Evolutionary conservation across 2,113 vertebrate genomes (phyloP), one percentile per base, ranked within the genome.

Genomic region (Vulpes ferrilata): DNA sequence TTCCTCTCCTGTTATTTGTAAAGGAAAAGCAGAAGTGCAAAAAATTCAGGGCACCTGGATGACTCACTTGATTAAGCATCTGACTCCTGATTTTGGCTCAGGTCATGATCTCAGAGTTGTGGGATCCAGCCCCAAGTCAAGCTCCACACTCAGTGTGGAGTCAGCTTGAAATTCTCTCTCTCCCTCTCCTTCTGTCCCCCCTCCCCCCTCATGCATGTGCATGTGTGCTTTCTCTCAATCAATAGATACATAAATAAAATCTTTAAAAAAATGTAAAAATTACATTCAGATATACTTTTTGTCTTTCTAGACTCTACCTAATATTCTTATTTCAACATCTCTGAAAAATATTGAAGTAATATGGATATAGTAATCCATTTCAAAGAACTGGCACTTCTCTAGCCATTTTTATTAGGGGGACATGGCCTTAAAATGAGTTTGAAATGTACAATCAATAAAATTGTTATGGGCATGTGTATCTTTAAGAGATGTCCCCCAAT

Each of bases 271-370:
- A 69, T 55, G 32, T 64, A n/a, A 80, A 86, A 59, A 60, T 35
- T 67, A 87, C 32, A 43, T 32, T 74, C 59, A 76, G 80, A 59
- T 35, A 35, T 64, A 81, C n/a, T 90, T n/a, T n/a, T n/a, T n/a
- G 67, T 1, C 38, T 83, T 88, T 83, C 65, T 32, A 87, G 65
- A 27, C 67, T 69, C 30, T 81, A 48, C 73, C n/a, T 65, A 35
- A 20, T 30, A 71, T 90, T 82, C n/a, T 32, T 73, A 95, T 55
- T 95, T 67, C 25, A 82, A 93, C 51, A 76, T 95, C 60, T 93
- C 71, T 69, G 74, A 86, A 95, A 95, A 90, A 81, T 64, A n/a
- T 17, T 27, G 69, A 35, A 73, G 19, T 64, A 53, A 57, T 8
- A 67, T 7, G 30, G 65, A 67, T 67, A 13, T n/a, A 67, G 15